Conservation (phyloP, 2,888 invertebrate genomes). For the Pheosia tremula region DNA sequence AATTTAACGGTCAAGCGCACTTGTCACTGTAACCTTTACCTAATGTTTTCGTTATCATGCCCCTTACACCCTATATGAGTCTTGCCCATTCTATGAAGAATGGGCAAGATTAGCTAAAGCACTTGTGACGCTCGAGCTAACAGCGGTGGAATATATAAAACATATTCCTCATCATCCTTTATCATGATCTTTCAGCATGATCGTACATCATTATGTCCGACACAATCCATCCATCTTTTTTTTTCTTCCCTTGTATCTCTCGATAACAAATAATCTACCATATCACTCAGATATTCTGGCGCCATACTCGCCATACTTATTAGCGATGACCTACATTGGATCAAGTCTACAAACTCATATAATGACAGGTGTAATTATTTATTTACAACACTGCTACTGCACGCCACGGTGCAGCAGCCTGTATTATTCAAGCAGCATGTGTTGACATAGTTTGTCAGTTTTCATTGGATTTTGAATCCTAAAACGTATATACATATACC, state of each 20-base stretch:
- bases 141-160: too few relatives aligned
- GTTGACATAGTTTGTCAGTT: background rate
- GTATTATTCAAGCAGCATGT: background rate
- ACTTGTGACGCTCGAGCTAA: too few relatives aligned
- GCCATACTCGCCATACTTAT: background rate
- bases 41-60: too few relatives aligned
- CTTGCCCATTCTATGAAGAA: too few relatives aligned
- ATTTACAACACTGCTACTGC: constrained; percentile 1
- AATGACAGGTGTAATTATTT: background rate
- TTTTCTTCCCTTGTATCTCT: background rate
- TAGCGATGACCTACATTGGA: background rate
- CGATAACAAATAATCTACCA: background rate
- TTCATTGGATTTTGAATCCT: too few relatives aligned
- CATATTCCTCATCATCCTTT: background rate
- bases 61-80: too few relatives aligned
- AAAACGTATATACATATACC: too few relatives aligned
- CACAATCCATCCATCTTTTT: background rate
- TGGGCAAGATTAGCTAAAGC: too few relatives aligned
- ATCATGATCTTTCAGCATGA: too few relatives aligned
- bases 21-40: too few relatives aligned
- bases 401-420: background rate
- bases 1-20: too few relatives aligned
- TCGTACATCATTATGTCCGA: background rate
- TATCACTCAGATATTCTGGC: background rate
- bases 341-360: background rate